Evolutionary conservation across 2,113 vertebrate genomes (phyloP), one percentile per base, ranked within the genome.

Genomic region (Perccottus glenii): DNA sequence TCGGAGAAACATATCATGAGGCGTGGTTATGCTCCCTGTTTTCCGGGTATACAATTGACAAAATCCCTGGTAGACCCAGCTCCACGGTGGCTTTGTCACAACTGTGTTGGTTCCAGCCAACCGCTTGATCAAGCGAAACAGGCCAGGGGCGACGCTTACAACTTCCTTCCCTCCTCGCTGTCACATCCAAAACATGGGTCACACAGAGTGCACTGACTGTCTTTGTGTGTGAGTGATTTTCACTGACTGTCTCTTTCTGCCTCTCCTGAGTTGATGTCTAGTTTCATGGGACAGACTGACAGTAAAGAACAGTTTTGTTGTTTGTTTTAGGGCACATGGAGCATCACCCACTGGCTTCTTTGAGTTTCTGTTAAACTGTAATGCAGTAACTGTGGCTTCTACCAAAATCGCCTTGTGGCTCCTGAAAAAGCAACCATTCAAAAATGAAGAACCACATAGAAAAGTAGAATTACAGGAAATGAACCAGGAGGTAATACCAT

Each of bases 171-270:
- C 67, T 33, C 62, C 49, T 80, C 57, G 38, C 69, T 75, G 70
- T 80, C 64, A 51, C 55, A 55, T 75, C 73, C 81, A 81, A 85
- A 83, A 85, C 70, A 69, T 80, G 80, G 80, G 83, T 88, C 88
- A 87, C 48, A 43, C 51, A 71, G 52, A 88, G 85, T 86, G 70
- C 85, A 85, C 57, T 42, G 44, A 5, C 51, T 57, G 47, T 75
- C 19, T 70, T 6, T 70, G 44, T 67, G 53, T 49, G 69, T 71
- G 32, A 47, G 45, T 64, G 60, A 11, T 40, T 73, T 9, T 55
- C 36, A 9, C 61, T 19, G 33, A 64, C 49, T 36, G 2, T 69
- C 47, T 47, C 33, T 73, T 40, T 73, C 64, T 55, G 35, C 43
- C 16, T 63, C 50, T 62, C 4, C 5, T 57, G 55, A 59, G 40